Evolutionary conservation across 2,888 invertebrate species (phyloP).

Genomic region (Trimorus sp.): DNA sequence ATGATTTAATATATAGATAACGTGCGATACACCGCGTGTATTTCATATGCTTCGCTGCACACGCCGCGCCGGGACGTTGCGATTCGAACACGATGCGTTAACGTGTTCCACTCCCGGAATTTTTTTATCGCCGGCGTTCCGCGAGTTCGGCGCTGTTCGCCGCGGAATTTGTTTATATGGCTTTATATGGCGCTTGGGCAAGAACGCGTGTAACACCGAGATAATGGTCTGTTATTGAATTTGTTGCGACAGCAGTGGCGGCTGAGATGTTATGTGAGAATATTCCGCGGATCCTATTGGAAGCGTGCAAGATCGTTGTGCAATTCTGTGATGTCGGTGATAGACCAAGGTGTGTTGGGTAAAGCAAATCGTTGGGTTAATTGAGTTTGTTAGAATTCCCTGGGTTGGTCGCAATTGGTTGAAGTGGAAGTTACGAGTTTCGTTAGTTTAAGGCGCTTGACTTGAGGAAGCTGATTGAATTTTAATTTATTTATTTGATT

Average conservation of each 20-base stretch:
- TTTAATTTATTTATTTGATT: too few relatives aligned
- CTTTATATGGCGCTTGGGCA: too few relatives aligned
- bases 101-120: conserved; percentile 30
- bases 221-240: not conserved
- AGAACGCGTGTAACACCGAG: not conserved
- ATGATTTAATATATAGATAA: conserved; percentile 66
- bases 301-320: not conserved
- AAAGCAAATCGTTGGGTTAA: not conserved
- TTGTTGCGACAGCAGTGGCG: not conserved
- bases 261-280: not conserved
- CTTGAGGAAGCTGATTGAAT: too few relatives aligned
- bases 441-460: too few relatives aligned
- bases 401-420: not conserved
- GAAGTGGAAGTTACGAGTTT: too few relatives aligned
- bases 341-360: too few relatives aligned
- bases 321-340: not conserved
- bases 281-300: too few relatives aligned
- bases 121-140: conserved; percentile 8
- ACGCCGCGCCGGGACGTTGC: conserved; percentile 42
- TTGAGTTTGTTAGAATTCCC: not conserved
- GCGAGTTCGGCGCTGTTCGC: conserved; percentile 2
- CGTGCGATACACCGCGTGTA: conserved; percentile 42
- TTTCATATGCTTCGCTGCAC: conserved; percentile 60
- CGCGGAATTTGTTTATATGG: conserved; percentile 2
- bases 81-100: conserved; percentile 49